A percentile compares a stretch with the other conserved stretches of the same genome.
phyloP scores from a whole-genome alignment of 2,888 invertebrate species.

The Agrenia bidenticulata region DNA sequence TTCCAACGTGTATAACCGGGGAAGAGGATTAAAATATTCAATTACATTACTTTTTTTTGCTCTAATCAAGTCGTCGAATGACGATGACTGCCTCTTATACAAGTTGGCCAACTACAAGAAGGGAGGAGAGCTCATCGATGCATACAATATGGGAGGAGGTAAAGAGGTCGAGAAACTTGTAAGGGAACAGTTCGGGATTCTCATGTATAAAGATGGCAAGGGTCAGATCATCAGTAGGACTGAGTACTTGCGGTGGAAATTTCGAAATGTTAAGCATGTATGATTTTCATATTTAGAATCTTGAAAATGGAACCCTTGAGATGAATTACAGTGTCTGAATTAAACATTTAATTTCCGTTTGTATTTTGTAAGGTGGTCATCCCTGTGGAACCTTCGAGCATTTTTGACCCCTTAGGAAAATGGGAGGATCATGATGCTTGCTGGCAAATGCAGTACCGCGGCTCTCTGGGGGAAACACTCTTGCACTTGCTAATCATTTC shows the following conservation, averaged over 20 bases:
- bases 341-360: conserved; percentile 4
- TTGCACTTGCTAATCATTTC: conserved; percentile 93
- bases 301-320: neutral
- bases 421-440: conserved; percentile 91
- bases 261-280: conserved; percentile 66
- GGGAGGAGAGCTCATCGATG: conserved; percentile 82
- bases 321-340: neutral
- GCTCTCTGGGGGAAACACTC: conserved; percentile 90
- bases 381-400: conserved; percentile 82
- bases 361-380: conserved; percentile 65
- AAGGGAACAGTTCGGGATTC: conserved; percentile 78
- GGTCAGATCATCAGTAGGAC: conserved; percentile 82
- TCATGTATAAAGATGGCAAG: conserved; percentile 84
- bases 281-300: neutral
- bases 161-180: conserved; percentile 71
- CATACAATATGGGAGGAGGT: conserved; percentile 81
- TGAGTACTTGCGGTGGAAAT: conserved; percentile 87
- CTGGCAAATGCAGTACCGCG: conserved; percentile 96
- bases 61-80: conserved; percentile 56
- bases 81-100: conserved; percentile 83
- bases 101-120: conserved; percentile 85
- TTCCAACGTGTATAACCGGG: neutral
- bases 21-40: neutral
- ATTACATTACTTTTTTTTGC: conserved; percentile 8
- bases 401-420: conserved; percentile 81